Evolutionary conservation across 1,140 invertebrate species (phyloP).

Genomic region (Aphaenogaster ashmeadi): DNA sequence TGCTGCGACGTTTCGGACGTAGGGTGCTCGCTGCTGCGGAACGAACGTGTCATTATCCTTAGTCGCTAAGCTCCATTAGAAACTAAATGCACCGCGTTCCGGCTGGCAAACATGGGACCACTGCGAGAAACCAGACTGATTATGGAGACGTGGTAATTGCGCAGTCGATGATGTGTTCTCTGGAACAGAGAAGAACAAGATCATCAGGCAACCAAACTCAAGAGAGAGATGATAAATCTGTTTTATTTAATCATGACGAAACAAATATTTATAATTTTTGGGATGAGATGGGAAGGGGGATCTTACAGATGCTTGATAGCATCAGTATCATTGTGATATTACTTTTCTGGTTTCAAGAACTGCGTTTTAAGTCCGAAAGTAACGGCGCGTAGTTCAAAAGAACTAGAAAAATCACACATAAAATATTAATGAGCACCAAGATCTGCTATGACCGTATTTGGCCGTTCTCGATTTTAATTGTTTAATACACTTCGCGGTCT

Average conservation of each 20-base stretch:
- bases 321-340: too few species aligned
- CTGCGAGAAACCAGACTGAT: constrained; percentile 55
- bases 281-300: too few species aligned
- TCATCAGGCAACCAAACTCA: background rate
- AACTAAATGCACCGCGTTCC: constrained; percentile 56
- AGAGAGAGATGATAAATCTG: background rate
- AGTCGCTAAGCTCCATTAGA: constrained; percentile 71
- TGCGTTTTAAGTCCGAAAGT: too few species aligned
- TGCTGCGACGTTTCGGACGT: constrained; percentile 44
- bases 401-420: too few species aligned
- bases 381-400: too few species aligned
- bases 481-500: too few species aligned
- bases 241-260: background rate
- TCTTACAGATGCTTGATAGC: too few species aligned
- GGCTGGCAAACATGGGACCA: constrained; percentile 32
- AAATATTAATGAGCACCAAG: too few species aligned
- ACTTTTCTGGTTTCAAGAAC: too few species aligned
- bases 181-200: background rate
- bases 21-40: constrained; percentile 52
- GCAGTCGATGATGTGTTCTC: background rate
- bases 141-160: constrained; percentile 60
- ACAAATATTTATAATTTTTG: background rate
- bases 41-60: constrained; percentile 71
- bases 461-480: too few species aligned
- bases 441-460: too few species aligned